Base-by-base conservation (phyloP, 2,888 invertebrate species). In the Hydraecia micacea region DNA sequence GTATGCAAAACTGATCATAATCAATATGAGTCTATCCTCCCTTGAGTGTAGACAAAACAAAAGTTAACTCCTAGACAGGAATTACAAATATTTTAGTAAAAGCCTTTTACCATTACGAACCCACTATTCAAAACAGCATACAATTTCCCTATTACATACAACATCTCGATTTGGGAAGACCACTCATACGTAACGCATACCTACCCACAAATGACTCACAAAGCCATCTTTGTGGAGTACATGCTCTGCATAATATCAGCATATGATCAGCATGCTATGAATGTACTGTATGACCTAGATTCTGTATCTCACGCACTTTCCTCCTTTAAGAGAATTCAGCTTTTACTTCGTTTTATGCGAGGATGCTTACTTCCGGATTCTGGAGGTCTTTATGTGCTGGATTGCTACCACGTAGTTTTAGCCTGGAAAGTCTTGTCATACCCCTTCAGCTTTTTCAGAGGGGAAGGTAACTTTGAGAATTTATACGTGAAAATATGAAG, bases 161-260 rank as follows among this genome's bases (percentile, higher is more conserved):
- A 70, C 8, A 21, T 69, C 75, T 80, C 32, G 8, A 63, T 84
- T 80, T 87, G 80, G 87, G 76, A 76, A 87, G 60, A 87, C 84
- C 70, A 63, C 63, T 77, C 36, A 36, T 46, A 63, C 65, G 80
- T 58, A 84, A 87, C 68, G 21, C 68, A 73, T 65, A 71, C 74
- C 15, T 28, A 52, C 52, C 63, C 25, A 32, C 69, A 73, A 72
- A 74, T 85, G 87, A 85, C 63, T 85, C 80, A 84, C 49, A 74
- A 68, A 63, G 39, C 65, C 55, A 70, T 71, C 60, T 86, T 46
- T 52, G 55, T 71, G 32, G n/a, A 55, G 62, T n/a, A 25, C 87
- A 65, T 80, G 85, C n/a, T 72, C 73, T 46, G 85, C 65, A 85
- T 85, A 84, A 74, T 74, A 72, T 68, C 71, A 68, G 71, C 46